These are phyloP conservation scores for Epizoanthus rinbou DNA, from an alignment of 92 coral and sea anemone genomes.

Conservation along the genomic window DNA sequence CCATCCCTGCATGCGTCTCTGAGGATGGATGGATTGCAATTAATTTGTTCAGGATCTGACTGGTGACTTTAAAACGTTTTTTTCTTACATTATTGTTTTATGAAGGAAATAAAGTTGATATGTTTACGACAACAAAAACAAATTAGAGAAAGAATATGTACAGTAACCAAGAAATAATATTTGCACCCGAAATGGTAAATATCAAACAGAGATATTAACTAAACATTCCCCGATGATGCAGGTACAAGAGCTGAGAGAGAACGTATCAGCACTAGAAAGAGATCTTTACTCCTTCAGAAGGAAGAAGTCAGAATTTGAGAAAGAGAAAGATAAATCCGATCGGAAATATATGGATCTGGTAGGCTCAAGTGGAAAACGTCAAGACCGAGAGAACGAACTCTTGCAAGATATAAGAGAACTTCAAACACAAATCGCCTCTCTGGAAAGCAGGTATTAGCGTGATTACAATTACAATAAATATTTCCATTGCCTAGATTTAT, in stretches of 20 bases:
- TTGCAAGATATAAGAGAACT: conserved; percentile 48
- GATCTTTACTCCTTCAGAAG: conserved; percentile 34
- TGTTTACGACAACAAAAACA: too few relatives aligned
- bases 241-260: conserved; percentile 32
- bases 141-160: too few relatives aligned
- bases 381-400: conserved; percentile 44
- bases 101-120: too few relatives aligned
- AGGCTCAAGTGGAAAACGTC: conserved; percentile 15
- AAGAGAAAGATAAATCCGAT: conserved; percentile 36
- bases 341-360: conserved; percentile 30
- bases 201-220: background rate
- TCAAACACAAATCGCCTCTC: conserved; percentile 53
- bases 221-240: background rate
- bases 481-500: too few relatives aligned
- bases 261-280: conserved; percentile 13
- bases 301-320: conserved; percentile 39
- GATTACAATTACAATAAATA: too few relatives aligned
- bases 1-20: too few relatives aligned
- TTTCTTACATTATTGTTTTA: too few relatives aligned
- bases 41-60: too few relatives aligned
- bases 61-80: too few relatives aligned
- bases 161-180: too few relatives aligned
- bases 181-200: too few relatives aligned
- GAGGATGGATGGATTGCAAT: too few relatives aligned
- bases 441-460: conserved; percentile 48